These are phyloP conservation scores for Tetrax tetrax DNA, from an alignment of 2,113 vertebrate genomes.

Conservation along the genomic window DNA sequence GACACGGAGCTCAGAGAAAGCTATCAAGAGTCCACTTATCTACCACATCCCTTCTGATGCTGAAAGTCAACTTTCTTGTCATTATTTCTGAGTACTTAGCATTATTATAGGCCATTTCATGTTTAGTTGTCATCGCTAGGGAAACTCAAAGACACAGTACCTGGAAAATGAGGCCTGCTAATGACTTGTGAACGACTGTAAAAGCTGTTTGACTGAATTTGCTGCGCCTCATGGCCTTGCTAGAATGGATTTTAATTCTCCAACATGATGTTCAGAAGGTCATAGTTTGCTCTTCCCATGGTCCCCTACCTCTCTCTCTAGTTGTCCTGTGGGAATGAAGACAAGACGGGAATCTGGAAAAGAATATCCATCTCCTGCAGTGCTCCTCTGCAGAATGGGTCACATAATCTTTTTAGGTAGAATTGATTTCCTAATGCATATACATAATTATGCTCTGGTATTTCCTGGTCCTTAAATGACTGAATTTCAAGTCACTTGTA, in stretches of 20 bases:
- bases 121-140: neutral
- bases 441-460: neutral
- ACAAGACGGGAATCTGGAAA: neutral
- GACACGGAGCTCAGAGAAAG: neutral
- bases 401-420: neutral
- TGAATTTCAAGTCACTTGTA: neutral
- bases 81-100: neutral
- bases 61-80: neutral
- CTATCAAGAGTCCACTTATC: neutral
- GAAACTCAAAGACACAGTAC: neutral
- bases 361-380: neutral
- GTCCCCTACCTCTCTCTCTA: neutral
- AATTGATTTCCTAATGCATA: neutral
- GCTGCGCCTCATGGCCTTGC: rapidly evolving
- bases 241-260: neutral
- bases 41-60: neutral
- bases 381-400: neutral
- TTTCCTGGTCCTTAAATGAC: neutral
- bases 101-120: neutral
- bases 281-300: neutral
- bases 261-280: neutral
- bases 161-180: neutral
- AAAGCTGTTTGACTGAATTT: neutral
- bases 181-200: neutral
- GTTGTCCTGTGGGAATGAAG: neutral